Base-by-base conservation (phyloP, 2,888 invertebrate species). In the Apamea anceps region DNA sequence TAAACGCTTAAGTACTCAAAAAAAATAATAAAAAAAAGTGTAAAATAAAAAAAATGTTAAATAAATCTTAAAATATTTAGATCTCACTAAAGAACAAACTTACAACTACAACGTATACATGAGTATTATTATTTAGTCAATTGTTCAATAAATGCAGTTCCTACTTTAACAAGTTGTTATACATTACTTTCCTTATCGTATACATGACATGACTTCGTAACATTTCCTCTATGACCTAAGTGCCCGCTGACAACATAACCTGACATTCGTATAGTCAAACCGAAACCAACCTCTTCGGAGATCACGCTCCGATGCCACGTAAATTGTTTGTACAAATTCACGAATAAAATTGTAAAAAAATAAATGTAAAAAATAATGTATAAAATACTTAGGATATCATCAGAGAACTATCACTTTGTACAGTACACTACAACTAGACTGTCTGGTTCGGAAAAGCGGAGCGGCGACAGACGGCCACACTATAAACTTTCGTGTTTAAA, bases 371-470 rank as follows among this genome's bases (percentile, higher is more conserved):
- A 96, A 96, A 94, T 94, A 96, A 97, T 95, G 93, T 96, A 97
- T 96, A 97, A 97, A 97, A 97, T 96, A 96, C 96, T 95, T 95
- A 96, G 93, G 93, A 92, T 95, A 95, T 96, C 96, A 96, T 96
- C 96, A 96, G 96, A 96, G 94, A 96, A 96, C 96, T 97, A 97
- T 97, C 96, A 97, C 96, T 96, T 96, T 96, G 96, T 96, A 97
- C 96, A 96, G 93, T 93, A 90, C 92, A 93, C 96, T 96, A 96
- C 94, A 94, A 89, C 94, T 94, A 95, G 91, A 93, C 94, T 95
- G 94, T 88, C 92, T 91, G 92, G 93, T 87, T 91, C 91, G 95
- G 95, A 96, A 95, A 95, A 96, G 93, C 94, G 91, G 88, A 88
- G 91, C 90, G 88, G 93, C 92, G 91, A 91, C 91, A 72, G 87